These are phyloP conservation scores for Taenioides sp. DNA, from an alignment of 2,797 vertebrate genomes.

Conservation along the genomic window DNA sequence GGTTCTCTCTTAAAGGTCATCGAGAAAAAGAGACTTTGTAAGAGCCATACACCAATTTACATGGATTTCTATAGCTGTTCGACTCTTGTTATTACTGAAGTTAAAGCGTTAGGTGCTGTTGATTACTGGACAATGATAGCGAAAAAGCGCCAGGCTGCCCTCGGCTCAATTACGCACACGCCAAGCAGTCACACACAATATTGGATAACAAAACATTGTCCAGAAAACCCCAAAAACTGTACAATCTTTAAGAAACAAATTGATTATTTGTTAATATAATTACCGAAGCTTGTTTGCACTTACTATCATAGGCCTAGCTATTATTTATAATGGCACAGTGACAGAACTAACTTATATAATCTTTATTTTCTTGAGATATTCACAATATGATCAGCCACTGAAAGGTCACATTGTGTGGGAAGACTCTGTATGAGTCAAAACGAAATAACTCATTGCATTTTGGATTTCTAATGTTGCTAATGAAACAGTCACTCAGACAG, in stretches of 20 bases:
- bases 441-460: conserved; percentile 31
- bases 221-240: neutral
- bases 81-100: conserved; percentile 1
- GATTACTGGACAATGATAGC: conserved; percentile 9
- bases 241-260: neutral
- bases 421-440: conserved; percentile 87
- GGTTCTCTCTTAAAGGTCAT: conserved; percentile 64
- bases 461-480: conserved; percentile 26
- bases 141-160: conserved; percentile 1
- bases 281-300: too few species aligned
- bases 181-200: neutral
- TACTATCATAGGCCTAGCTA: too few species aligned
- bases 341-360: conserved; percentile 12
- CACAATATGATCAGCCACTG: conserved; percentile 80
- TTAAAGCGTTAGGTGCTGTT: neutral
- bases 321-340: conserved; percentile 10
- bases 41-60: conserved; percentile 28
- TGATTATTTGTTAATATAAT: too few species aligned
- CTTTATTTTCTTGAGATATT: conserved; percentile 50
- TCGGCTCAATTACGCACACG: conserved; percentile 8
- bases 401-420: conserved; percentile 88
- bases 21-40: conserved; percentile 33
- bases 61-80: conserved; percentile 12
- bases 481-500: conserved; percentile 25
- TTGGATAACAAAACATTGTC: neutral